A percentile compares a stretch with the other conserved stretches of the same genome.
These are phyloP conservation scores for Leptodactylus fallax DNA, from an alignment of 2,797 vertebrate genomes.

Conservation along the genomic window DNA sequence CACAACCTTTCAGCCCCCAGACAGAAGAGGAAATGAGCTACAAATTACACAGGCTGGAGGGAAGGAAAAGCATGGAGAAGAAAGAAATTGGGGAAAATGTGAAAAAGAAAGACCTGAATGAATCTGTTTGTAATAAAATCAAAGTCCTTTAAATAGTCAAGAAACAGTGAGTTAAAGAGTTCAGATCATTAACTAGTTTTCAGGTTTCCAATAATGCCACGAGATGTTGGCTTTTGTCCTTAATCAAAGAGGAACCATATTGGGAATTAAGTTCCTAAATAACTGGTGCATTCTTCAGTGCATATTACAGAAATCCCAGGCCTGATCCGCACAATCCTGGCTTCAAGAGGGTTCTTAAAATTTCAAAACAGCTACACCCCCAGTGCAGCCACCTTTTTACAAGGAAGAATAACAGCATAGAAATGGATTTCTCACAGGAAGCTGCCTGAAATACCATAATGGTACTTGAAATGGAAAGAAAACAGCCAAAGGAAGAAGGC, in stretches of 20 bases:
- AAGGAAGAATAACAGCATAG: slow-evolving; percentile 78
- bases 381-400: slow-evolving; percentile 84
- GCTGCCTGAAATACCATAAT: slow-evolving; percentile 87
- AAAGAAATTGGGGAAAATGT: slow-evolving; percentile 68
- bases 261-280: slow-evolving; percentile 84
- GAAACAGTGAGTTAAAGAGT: slow-evolving; percentile 79
- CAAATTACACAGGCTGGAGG: slow-evolving; percentile 71
- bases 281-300: slow-evolving; percentile 79
- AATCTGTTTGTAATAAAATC: slow-evolving; percentile 76
- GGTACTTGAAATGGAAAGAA: slow-evolving; percentile 82
- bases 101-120: slow-evolving; percentile 70
- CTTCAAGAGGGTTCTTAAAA: slow-evolving; percentile 77
- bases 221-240: slow-evolving; percentile 86
- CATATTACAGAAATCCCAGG: slow-evolving; percentile 82
- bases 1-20: slow-evolving; percentile 70
- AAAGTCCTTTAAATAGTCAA: slow-evolving; percentile 77
- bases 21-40: slow-evolving; percentile 73
- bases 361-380: slow-evolving; percentile 78
- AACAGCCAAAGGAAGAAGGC: slow-evolving; percentile 74
- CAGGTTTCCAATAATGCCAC: slow-evolving; percentile 85
- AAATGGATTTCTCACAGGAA: slow-evolving; percentile 86
- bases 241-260: slow-evolving; percentile 82
- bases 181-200: slow-evolving; percentile 93
- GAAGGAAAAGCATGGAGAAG: slow-evolving; percentile 70
- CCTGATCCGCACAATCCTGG: slow-evolving; percentile 76